Evolutionary conservation across 2,888 invertebrate species (phyloP), one percentile per base, ranked within the genome.

Genomic region (Eupeodes latifasciatus): DNA sequence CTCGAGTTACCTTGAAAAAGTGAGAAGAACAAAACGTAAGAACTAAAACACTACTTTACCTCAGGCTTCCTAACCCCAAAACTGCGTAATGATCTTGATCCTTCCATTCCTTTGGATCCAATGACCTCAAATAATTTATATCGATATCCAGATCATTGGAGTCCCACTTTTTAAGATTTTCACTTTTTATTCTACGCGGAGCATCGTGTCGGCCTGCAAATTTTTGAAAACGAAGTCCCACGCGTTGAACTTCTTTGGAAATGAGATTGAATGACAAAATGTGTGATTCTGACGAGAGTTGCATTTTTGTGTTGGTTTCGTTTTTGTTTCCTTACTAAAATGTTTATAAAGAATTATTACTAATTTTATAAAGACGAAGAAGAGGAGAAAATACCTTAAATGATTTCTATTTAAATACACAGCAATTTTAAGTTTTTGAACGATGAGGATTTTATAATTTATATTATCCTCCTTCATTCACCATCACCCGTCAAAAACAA

Each of bases 1-100:
- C 59, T 71, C 11, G 55, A 3, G 16, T 61, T 62, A 27, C 16
- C 51, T 74, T 59, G 40, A 75, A 75, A 34, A 40, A 61, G 27
- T 10, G n/a, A 55, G 19, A 53, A 51, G 16, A 71, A 51, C 51
- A 57, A 53, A 49, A 19, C 27, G 27, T 3, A 27, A 27, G 27
- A 1, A 27, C 27, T 27, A 27, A 27, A 27, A 27, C 27, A 27
- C n/a, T 19, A 14, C 4, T 59, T 90, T 90, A 93, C 93, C 94
- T 92, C 78, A 92, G 89, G 88, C 96, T 96, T 91, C 96, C 96
- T 91, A 99, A 95, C 72, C 99, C 99, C 85, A 99, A 94, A 16
- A 99, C 98, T 53, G 97, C 97, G 94, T 99, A 99, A 93, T 99
- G 99, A 94, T 99, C 99, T 94, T 99, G 99, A 91, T 97, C 96